phyloP scores from a whole-genome alignment of 2,888 invertebrate species.

The Ganaspis brasiliensis region DNA sequence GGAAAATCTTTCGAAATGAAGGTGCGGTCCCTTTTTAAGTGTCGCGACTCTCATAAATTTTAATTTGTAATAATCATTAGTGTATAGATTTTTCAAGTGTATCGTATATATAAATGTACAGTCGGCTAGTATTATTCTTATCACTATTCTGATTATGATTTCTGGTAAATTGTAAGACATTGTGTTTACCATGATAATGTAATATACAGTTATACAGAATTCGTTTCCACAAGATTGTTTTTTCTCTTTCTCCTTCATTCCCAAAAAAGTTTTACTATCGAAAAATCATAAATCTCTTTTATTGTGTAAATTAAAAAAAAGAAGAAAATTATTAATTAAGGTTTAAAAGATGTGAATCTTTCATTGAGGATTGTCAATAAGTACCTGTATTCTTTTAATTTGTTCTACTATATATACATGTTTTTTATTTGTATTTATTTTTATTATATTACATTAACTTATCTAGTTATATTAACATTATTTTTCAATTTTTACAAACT shows the following conservation, averaged over 20 bases:
- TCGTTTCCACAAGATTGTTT: constrained; percentile 26
- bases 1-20: constrained; percentile 56
- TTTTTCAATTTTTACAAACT: constrained; percentile 1
- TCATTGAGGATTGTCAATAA: too few relatives aligned
- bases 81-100: constrained; percentile 71
- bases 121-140: constrained; percentile 75
- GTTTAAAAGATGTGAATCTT: too few relatives aligned
- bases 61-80: constrained; percentile 71
- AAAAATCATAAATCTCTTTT: background rate
- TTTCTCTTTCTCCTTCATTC: constrained; percentile 49
- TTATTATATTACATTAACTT: too few relatives aligned
- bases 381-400: constrained; percentile 15
- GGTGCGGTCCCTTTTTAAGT: constrained; percentile 62
- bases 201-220: constrained; percentile 76
- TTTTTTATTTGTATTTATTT: too few relatives aligned
- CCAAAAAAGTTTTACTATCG: constrained; percentile 35
- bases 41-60: constrained; percentile 69
- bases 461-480: too few relatives aligned
- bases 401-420: background rate
- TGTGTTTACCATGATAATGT: constrained; percentile 78
- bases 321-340: too few relatives aligned
- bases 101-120: constrained; percentile 75
- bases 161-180: constrained; percentile 67
- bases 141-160: constrained; percentile 59
- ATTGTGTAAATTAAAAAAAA: too few relatives aligned